Evolutionary conservation across 30 jellyfish, hydroid and myxozoan species (phyloP).

Genomic region (Rhopilema esculentum): DNA sequence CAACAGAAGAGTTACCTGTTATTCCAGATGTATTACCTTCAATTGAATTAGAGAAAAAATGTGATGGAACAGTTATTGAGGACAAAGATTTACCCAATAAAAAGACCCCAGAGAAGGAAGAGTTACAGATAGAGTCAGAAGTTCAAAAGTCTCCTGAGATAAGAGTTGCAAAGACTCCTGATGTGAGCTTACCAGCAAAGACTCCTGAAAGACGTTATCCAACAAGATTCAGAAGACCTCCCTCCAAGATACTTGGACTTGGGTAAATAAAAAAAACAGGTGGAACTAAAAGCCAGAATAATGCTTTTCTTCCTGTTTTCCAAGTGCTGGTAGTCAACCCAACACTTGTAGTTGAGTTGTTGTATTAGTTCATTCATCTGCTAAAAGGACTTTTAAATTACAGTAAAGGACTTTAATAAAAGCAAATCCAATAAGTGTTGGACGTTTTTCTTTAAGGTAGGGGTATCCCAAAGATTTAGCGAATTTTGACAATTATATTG

Average conservation of each 20-base stretch:
- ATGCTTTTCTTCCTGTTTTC: too few species aligned
- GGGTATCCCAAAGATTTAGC: too few species aligned
- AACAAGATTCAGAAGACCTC: slow-evolving; percentile 47
- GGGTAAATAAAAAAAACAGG: slow-evolving; percentile 39
- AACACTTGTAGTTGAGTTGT: too few species aligned
- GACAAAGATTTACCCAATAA: too few species aligned
- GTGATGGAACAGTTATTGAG: slow-evolving; percentile 43
- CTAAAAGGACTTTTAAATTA: too few species aligned
- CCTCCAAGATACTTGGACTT: slow-evolving; percentile 55
- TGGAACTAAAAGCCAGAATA: too few species aligned
- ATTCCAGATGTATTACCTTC: slow-evolving; percentile 38
- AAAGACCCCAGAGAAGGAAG: slow-evolving; percentile 53
- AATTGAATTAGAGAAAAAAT: slow-evolving; percentile 38
- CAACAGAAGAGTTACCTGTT: slow-evolving; percentile 54
- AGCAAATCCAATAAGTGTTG: too few species aligned
- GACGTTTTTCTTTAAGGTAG: too few species aligned
- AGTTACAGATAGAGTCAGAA: slow-evolving; percentile 32
- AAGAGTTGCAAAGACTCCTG: slow-evolving; percentile 52
- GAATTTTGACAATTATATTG: too few species aligned
- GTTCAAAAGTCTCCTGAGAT: slow-evolving; percentile 55
- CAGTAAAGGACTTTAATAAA: too few species aligned
- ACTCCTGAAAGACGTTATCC: slow-evolving; percentile 53
- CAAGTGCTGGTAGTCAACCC: too few species aligned
- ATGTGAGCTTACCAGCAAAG: slow-evolving; percentile 57
- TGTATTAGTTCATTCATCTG: too few species aligned